Evolutionary conservation across 1,140 invertebrate genomes (phyloP).

Genomic region (Globodera rostochiensis): DNA sequence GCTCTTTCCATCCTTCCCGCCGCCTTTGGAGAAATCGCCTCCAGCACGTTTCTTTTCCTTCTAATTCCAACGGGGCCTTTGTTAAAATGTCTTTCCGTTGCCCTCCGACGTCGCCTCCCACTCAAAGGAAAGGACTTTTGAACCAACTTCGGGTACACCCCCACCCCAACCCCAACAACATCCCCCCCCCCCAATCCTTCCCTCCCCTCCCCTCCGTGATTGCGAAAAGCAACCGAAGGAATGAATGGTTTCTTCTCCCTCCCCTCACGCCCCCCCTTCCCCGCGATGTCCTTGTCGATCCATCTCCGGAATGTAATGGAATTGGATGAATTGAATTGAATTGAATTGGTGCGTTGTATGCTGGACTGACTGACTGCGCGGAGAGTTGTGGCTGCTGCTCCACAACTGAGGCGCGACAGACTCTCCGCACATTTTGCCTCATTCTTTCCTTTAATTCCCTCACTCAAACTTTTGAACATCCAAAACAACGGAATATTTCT

Average conservation of each 20-base stretch:
- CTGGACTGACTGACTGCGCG: not conserved
- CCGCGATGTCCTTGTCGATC: not conserved
- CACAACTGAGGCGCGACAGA: not conserved
- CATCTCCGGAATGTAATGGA: conserved; percentile 16
- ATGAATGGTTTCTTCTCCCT: too few species aligned
- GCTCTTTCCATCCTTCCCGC: too few species aligned
- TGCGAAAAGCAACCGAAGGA: not conserved
- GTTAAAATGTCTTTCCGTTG: too few species aligned
- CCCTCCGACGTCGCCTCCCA: too few species aligned
- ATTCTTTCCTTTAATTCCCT: not conserved
- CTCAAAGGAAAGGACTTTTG: not conserved
- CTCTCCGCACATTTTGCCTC: not conserved
- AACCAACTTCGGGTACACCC: not conserved
- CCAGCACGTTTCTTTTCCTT: too few species aligned
- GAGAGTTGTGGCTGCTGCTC: not conserved
- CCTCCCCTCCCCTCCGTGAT: not conserved
- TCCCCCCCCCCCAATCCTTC: not conserved
- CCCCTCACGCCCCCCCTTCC: too few species aligned
- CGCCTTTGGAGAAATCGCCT: too few species aligned
- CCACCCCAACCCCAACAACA: not conserved
- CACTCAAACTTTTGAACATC: not conserved
- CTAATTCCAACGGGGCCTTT: too few species aligned
- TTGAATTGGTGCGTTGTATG: not conserved
- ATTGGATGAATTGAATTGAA: conserved; percentile 2
- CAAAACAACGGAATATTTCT: not conserved